phyloP scores from a whole-genome alignment of 2,888 invertebrate genomes.

The Cephus rjabovi region DNA sequence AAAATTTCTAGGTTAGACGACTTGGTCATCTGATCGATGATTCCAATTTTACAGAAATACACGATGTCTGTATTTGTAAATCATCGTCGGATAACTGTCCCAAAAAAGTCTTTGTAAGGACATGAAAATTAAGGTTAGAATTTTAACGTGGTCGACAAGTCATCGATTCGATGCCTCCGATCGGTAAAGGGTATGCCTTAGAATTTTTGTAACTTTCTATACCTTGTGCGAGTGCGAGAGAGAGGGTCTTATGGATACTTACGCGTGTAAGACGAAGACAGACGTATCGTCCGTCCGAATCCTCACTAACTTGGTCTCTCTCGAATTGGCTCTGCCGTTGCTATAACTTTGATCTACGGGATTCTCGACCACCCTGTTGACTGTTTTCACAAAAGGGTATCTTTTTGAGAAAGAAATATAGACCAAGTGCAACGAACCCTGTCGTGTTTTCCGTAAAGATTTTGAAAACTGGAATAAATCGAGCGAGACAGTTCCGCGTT shows the following conservation, averaged over 20 bases:
- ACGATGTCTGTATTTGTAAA: background rate
- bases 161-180: background rate
- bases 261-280: background rate
- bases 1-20: constrained; percentile 35
- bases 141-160: background rate
- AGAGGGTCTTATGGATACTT: background rate
- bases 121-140: background rate
- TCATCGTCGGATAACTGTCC: background rate
- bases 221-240: background rate
- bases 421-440: background rate
- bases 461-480: background rate
- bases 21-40: background rate
- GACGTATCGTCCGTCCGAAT: background rate
- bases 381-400: constrained; percentile 11
- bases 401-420: constrained; percentile 7
- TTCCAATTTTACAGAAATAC: background rate
- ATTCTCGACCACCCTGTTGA: background rate
- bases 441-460: background rate
- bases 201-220: background rate
- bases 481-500: background rate
- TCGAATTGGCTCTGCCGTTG: background rate
- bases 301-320: background rate
- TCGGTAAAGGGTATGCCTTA: background rate
- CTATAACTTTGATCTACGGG: background rate
- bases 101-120: background rate